A percentile compares a stretch with the other conserved stretches of the same genome.
Conservation (phyloP, 2,113 vertebrate genomes). For the Shinisaurus crocodilurus region DNA sequence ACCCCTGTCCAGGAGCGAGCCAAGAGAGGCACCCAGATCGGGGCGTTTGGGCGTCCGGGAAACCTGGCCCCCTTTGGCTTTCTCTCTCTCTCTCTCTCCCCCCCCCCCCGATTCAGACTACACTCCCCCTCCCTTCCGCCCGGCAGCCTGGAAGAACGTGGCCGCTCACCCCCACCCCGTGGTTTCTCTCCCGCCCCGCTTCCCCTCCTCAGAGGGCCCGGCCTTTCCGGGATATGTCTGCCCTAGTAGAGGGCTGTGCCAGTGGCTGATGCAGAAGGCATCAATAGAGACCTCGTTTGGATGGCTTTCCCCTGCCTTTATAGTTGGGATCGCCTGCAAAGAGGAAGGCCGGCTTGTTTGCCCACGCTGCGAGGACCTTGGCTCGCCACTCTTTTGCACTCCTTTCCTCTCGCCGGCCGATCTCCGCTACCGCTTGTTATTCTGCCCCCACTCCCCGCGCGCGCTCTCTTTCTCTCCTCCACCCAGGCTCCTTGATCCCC, state of each 20-base stretch:
- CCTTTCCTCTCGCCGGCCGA: background rate
- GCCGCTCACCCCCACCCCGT: background rate
- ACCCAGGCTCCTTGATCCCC: background rate
- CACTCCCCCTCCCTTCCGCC: background rate
- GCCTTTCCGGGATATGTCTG: background rate
- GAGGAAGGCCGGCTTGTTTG: background rate
- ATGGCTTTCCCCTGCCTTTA: background rate
- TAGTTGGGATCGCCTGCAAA: background rate
- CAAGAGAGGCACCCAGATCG: background rate
- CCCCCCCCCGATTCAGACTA: background rate
- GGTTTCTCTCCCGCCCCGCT: too few species aligned
- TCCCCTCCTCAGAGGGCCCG: background rate
- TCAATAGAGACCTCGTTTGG: background rate
- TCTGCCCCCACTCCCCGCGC: background rate
- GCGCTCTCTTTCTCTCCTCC: background rate
- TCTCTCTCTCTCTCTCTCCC: too few species aligned
- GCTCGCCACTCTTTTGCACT: background rate
- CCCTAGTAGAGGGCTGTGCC: background rate
- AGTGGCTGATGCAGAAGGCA: background rate
- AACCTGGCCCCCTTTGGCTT: background rate
- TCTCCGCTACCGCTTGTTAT: background rate
- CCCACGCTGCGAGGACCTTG: background rate
- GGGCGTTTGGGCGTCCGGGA: background rate
- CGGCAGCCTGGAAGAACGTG: background rate
- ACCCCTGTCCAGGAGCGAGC: constrained; percentile 63